These are phyloP conservation scores for Xanthorhoe designata DNA, from an alignment of 2,888 invertebrate genomes.

Conservation along the genomic window DNA sequence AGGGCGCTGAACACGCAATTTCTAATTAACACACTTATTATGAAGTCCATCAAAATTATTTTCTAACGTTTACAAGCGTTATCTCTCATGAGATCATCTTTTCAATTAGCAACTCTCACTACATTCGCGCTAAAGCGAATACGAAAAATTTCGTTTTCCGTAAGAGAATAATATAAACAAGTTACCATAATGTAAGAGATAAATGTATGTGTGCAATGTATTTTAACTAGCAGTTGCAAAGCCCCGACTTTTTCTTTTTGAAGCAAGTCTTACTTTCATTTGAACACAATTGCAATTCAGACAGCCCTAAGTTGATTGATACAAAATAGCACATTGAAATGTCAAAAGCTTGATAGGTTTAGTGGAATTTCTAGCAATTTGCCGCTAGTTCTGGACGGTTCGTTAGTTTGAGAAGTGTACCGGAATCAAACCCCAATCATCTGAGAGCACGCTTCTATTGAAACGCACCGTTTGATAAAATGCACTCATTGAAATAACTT, in stretches of 20 bases:
- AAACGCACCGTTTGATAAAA: conserved; percentile 42
- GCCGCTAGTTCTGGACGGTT: conserved; percentile 66
- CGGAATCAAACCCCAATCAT: conserved; percentile 76
- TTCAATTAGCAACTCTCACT: conserved; percentile 41
- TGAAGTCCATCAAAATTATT: conserved; percentile 40
- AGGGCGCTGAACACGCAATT: conserved; percentile 67
- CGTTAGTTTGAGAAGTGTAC: conserved; percentile 82
- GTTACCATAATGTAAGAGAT: neutral
- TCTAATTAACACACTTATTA: conserved; percentile 66
- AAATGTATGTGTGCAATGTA: neutral
- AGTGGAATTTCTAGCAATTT: conserved; percentile 76
- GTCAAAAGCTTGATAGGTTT: conserved; percentile 71
- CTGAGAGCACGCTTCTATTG: conserved; percentile 50
- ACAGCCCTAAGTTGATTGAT: conserved; percentile 62
- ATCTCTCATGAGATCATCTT: conserved; percentile 43
- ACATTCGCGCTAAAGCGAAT: conserved; percentile 17
- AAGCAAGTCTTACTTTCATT: conserved; percentile 28
- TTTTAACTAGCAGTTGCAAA: conserved; percentile 6
- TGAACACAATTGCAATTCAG: conserved; percentile 34
- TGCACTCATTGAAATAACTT: conserved; percentile 42
- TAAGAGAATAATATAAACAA: conserved; percentile 9
- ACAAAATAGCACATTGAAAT: conserved; percentile 68
- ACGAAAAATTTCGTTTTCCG: conserved; percentile 24
- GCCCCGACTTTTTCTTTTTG: conserved; percentile 1
- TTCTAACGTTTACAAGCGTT: conserved; percentile 36